Conservation (phyloP, 2,888 invertebrate species). For the Polyploca ridens region DNA sequence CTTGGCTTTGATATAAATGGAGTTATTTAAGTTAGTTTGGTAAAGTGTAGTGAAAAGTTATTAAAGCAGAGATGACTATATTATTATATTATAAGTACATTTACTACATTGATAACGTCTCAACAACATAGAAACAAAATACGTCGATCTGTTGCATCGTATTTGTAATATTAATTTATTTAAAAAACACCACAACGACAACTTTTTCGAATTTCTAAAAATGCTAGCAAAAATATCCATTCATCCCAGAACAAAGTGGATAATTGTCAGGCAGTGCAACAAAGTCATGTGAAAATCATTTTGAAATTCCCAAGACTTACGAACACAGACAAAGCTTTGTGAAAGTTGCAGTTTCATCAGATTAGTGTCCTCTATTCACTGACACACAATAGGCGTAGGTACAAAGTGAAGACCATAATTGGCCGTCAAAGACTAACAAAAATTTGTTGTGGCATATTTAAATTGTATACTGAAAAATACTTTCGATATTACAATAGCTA, state of each 20-base stretch:
- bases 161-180: too few species aligned
- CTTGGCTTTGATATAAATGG: too few species aligned
- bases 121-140: too few species aligned
- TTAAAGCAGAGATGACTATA: too few species aligned
- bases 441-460: conserved; percentile 24
- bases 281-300: conserved; percentile 31
- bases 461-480: neutral
- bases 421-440: conserved; percentile 49
- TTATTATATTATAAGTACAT: too few species aligned
- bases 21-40: too few species aligned
- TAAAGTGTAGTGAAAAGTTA: too few species aligned
- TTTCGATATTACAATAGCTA: neutral
- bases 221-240: neutral
- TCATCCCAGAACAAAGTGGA: neutral
- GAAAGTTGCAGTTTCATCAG: conserved; percentile 48
- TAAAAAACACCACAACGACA: too few species aligned
- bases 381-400: conserved; percentile 33
- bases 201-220: too few species aligned
- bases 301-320: conserved; percentile 28
- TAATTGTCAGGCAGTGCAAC: conserved; percentile 17
- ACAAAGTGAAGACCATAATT: conserved; percentile 47
- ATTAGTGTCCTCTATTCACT: conserved; percentile 47
- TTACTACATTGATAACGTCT: too few species aligned
- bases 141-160: too few species aligned
- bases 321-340: conserved; percentile 46